Evolutionary conservation across 2,113 vertebrate genomes (phyloP).

Genomic region (Eleginops maclovinus): DNA sequence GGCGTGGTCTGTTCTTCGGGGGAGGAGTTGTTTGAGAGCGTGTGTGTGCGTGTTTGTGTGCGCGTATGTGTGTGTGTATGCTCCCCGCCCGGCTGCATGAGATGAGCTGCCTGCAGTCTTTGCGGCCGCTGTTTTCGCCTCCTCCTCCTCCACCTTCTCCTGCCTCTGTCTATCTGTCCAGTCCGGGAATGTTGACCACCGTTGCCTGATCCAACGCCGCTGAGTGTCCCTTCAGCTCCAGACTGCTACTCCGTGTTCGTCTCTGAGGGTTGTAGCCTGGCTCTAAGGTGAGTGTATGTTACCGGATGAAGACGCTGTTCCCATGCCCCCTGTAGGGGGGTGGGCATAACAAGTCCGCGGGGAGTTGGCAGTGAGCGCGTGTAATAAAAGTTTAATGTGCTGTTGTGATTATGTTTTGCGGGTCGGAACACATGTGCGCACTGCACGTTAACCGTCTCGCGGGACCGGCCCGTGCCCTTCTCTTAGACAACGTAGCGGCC

Average conservation of each 20-base stretch:
- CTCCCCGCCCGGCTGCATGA: slow-evolving; percentile 65
- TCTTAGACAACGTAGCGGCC: slow-evolving; percentile 4
- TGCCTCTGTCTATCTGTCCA: slow-evolving; percentile 50
- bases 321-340: background rate
- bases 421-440: slow-evolving; percentile 50
- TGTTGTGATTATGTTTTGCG: slow-evolving; percentile 40
- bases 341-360: background rate
- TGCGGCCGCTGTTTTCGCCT: slow-evolving; percentile 60
- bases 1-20: slow-evolving; percentile 61
- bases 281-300: slow-evolving; percentile 70
- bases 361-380: slow-evolving; percentile 14
- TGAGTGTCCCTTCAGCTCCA: slow-evolving; percentile 33
- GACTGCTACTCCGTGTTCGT: slow-evolving; percentile 8
- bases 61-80: slow-evolving; percentile 7
- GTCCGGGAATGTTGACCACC: slow-evolving; percentile 72
- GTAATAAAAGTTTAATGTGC: slow-evolving; percentile 54
- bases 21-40: slow-evolving; percentile 68
- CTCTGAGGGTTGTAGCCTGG: slow-evolving; percentile 14
- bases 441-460: slow-evolving; percentile 28
- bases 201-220: slow-evolving; percentile 62
- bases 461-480: background rate
- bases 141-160: slow-evolving; percentile 15
- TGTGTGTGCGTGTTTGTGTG: slow-evolving; percentile 14
- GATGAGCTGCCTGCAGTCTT: slow-evolving; percentile 75
- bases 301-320: slow-evolving; percentile 5